Evolutionary conservation across 2,888 invertebrate species (phyloP), one percentile per base, ranked within the genome.

Genomic region (Lepidochitona cinerea): DNA sequence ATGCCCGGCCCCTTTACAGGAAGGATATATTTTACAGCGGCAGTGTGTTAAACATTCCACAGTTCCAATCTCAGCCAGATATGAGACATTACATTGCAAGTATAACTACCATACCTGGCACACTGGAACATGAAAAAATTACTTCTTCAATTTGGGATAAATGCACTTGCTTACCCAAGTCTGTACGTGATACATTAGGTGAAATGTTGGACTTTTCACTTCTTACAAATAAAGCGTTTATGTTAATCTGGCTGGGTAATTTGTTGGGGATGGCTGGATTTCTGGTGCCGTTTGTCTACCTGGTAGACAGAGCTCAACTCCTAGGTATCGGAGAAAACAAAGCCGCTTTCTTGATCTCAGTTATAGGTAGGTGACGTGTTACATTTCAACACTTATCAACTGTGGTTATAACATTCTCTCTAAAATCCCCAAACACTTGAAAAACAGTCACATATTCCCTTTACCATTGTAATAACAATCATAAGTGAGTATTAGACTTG

Each of bases 11-110:
- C 2, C 92, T 98, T 92, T 97, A 97, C 7, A 93, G 97, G 71
- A 97, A 97, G 89, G 99, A 99, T 91, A 98, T 98, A 87, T 98
- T 99, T 93, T 98, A 98, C 92, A 97, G 97, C 1, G 98, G 99
- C 37, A 97, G 97, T 66, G 96, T 99, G 33, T 93, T 95, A 76
- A 96, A 98, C 92, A 93, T 99, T 84, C 96, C 86, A 1, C 85
- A 87, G 91, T 98, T 95, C 92, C 95, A 96, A 90, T 96, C 96
- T 75, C 97, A 97, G 90, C 96, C 96, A 88, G 96, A 97, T 1
- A 92, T 98, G 71, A 94, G 95, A 71, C 95, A 95, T 81, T 98
- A 97, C 90, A 93, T 98, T 72, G 96, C 97, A 88, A 97, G 97
- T 73, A 96, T 97, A 59, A 93, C 97, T 53, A 96, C 97, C 73